phyloP scores from a whole-genome alignment of 2,888 invertebrate species.

The Druceiella hillmani region DNA sequence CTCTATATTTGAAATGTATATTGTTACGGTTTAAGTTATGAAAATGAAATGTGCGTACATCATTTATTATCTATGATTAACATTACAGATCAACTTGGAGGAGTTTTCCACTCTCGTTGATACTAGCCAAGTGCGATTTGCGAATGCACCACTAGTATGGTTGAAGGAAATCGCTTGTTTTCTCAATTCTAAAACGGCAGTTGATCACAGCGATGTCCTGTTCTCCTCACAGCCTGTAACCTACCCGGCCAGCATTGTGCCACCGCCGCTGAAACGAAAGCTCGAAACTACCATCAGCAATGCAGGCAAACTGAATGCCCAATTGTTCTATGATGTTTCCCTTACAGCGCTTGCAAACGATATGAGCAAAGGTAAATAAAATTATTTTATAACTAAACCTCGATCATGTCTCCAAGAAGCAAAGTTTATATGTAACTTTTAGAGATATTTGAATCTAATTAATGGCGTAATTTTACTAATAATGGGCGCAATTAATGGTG shows the following conservation, averaged over 20 bases:
- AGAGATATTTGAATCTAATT: no score
- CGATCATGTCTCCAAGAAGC: no score
- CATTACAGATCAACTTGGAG: conserved; percentile 54
- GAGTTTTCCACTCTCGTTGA: conserved; percentile 49
- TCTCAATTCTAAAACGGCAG: conserved; percentile 55
- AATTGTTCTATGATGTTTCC: conserved; percentile 66
- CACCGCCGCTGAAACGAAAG: conserved; percentile 38
- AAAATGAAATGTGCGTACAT: conserved; percentile 8
- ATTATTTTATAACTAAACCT: no score
- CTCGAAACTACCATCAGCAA: conserved; percentile 50
- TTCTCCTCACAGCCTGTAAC: conserved; percentile 50
- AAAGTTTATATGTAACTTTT: no score
- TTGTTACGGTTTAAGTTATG: no score
- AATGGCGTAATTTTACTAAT: no score
- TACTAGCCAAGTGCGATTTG: conserved; percentile 58
- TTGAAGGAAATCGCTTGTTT: conserved; percentile 63
- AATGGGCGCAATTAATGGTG: no score
- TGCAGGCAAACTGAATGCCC: conserved; percentile 57
- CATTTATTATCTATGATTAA: conserved; percentile 9
- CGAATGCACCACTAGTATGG: conserved; percentile 64
- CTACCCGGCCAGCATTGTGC: conserved; percentile 53
- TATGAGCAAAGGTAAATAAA: conserved; percentile 59
- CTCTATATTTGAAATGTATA: no score
- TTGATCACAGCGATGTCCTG: conserved; percentile 59
- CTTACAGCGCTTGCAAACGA: conserved; percentile 66